phyloP scores from a whole-genome alignment of 2,888 invertebrate genomes.

The Charanyca ferruginea region DNA sequence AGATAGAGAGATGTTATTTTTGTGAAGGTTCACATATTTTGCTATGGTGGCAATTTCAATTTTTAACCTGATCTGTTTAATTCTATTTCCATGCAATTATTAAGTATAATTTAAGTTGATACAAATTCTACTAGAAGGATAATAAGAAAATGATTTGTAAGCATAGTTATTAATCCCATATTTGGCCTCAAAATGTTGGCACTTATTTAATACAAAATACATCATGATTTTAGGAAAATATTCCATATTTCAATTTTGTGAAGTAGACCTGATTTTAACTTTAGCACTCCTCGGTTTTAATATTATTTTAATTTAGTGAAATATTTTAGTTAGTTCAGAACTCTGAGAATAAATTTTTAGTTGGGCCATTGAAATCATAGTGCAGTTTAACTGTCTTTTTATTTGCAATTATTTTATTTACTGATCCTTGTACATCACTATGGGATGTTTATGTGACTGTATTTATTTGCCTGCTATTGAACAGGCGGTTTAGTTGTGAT shows the following conservation, averaged over 20 bases:
- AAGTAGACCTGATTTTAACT: conserved; percentile 12
- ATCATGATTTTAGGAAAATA: conserved; percentile 13
- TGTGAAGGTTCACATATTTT: conserved; percentile 45
- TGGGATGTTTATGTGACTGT: conserved; percentile 68
- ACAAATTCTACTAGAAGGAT: conserved; percentile 30
- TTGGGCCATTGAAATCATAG: conserved; percentile 57
- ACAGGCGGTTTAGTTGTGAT: conserved; percentile 89
- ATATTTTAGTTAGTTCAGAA: conserved; percentile 18
- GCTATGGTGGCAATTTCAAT: conserved; percentile 28
- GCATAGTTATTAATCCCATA: conserved; percentile 22
- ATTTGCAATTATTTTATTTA: conserved; percentile 54
- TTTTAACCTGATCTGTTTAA: conserved; percentile 39
- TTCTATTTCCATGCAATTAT: conserved; percentile 23
- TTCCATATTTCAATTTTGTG: conserved; percentile 15
- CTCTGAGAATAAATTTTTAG: conserved; percentile 22
- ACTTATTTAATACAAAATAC: conserved; percentile 23
- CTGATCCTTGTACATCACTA: conserved; percentile 49
- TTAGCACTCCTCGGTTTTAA: conserved; percentile 18
- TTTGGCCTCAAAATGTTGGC: conserved; percentile 16
- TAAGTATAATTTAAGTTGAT: conserved; percentile 46
- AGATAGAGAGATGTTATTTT: conserved; percentile 54
- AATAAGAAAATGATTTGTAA: conserved; percentile 15
- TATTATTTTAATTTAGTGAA: conserved; percentile 27
- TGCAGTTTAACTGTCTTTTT: conserved; percentile 64
- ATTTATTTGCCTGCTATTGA: conserved; percentile 82